Evolutionary conservation across 2,797 vertebrate species (phyloP), one percentile per base, ranked within the genome.

Genomic region (Falco cherrug): DNA sequence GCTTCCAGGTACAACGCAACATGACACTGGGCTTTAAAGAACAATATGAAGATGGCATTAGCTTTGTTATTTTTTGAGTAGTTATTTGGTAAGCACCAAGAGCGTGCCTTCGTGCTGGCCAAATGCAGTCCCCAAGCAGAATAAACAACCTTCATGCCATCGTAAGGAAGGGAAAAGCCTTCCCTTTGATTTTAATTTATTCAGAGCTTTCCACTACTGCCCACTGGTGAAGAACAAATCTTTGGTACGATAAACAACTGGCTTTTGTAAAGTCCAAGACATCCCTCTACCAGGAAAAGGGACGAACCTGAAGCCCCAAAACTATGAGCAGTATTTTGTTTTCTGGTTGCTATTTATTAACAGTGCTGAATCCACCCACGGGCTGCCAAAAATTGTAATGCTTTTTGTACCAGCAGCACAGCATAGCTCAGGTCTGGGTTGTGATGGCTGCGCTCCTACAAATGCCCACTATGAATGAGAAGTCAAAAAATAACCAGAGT

Each of bases 271-370:
- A 87, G 41, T 37, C 74, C 56, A 51, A 25, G 17, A 19, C 63
- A 74, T 78, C 74, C 43, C 7, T 16, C 57, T 85, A 68, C 37
- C 75, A 68, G 93, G 68, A 94, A 81, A 64, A 45, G 28, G 3
- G 68, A 91, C 64, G 82, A 56, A 75, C 75, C 20, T 2, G 2
- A 81, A 93, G 69, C 16, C 74, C 84, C 43, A 18, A 4, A 71
- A 84, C 41, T 21, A 88, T 7, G 76, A 95, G 79, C 48, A 85
- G 41, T 3, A n/a, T 87, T 89, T 93, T 86, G 79, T 85, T 95
- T 83, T 67, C 78, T 92, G 77, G 21, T 43, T 90, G 69, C 56
- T 76, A 7, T 41, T 80, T 86, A 79, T 79, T 65, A 74, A 33
- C 0, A 0, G 61, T 15, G 63, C 77, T 64, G 78, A 80, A 57